A percentile compares a stretch with the other conserved stretches of the same genome.
Conservation (phyloP, 2,113 vertebrate genomes). For the Epinephelus moara region DNA sequence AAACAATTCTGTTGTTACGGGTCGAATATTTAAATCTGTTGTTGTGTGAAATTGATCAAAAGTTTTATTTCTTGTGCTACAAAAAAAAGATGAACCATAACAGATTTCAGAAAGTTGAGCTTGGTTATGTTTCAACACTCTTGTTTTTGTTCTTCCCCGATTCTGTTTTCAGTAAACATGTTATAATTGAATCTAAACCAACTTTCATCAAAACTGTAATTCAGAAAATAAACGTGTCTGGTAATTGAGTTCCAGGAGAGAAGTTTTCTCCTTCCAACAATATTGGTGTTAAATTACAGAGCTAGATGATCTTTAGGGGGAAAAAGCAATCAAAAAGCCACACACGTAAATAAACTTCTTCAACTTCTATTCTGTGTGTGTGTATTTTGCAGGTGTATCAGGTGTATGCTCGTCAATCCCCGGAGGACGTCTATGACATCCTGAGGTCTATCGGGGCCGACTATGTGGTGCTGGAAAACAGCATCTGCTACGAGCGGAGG, state of each 20-base stretch:
- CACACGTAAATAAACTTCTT: neutral
- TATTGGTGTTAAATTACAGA: slow-evolving; percentile 16
- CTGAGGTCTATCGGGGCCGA: slow-evolving; percentile 89
- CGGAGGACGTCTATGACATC: slow-evolving; percentile 88
- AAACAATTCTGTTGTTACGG: neutral
- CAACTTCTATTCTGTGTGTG: neutral
- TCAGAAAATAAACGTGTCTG: slow-evolving; percentile 38
- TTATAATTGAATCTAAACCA: slow-evolving; percentile 36
- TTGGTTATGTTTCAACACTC: slow-evolving; percentile 9
- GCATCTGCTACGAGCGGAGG: slow-evolving; percentile 93
- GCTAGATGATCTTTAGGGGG: slow-evolving; percentile 1
- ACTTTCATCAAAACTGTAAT: slow-evolving; percentile 49
- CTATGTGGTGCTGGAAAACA: slow-evolving; percentile 95
- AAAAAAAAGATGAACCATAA: slow-evolving; percentile 6
- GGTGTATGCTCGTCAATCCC: slow-evolving; percentile 91
- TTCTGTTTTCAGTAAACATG: slow-evolving; percentile 34
- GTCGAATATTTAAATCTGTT: neutral
- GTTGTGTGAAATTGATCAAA: slow-evolving; percentile 25
- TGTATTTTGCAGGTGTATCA: slow-evolving; percentile 91
- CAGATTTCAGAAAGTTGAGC: slow-evolving; percentile 18
- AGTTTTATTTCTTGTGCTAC: neutral
- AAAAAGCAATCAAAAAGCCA: slow-evolving; percentile 17
- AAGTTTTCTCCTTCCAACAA: neutral
- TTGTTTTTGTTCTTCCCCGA: slow-evolving; percentile 7
- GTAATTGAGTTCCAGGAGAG: slow-evolving; percentile 47